Conservation (phyloP, 2,113 vertebrate species). For the Alethe castanea region DNA sequence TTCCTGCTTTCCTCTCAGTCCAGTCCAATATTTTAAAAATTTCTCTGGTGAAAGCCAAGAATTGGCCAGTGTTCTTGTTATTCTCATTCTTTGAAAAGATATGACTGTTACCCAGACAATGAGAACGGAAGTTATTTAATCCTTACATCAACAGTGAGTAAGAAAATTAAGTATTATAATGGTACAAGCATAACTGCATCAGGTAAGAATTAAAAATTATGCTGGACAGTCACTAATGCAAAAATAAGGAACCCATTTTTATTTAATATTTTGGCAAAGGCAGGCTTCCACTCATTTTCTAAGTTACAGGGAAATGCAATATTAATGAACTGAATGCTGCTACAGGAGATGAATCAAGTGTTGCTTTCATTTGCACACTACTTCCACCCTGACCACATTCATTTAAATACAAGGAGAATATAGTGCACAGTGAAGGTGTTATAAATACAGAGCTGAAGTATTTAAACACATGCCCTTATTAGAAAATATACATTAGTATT, state of each 20-base stretch:
- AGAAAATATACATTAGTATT: background rate
- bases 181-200: background rate
- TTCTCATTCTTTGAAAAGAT: conserved; percentile 4
- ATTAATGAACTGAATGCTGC: conserved; percentile 1
- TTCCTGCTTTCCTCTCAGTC: background rate
- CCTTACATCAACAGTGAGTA: background rate
- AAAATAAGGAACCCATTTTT: background rate
- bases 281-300: background rate
- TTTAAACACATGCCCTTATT: background rate
- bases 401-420: background rate
- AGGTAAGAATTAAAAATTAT: background rate
- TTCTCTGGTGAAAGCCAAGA: background rate
- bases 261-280: background rate
- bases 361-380: background rate
- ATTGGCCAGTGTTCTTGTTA: background rate
- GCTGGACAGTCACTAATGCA: background rate
- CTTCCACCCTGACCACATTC: background rate
- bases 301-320: background rate
- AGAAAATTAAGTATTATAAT: background rate
- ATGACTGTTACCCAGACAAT: background rate
- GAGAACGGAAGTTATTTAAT: background rate
- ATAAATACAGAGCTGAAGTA: background rate
- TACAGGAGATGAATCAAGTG: background rate
- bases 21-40: background rate
- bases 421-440: background rate